Evolutionary conservation across 2,888 invertebrate genomes (phyloP), one percentile per base, ranked within the genome.

Genomic region (Oligia latruncula): DNA sequence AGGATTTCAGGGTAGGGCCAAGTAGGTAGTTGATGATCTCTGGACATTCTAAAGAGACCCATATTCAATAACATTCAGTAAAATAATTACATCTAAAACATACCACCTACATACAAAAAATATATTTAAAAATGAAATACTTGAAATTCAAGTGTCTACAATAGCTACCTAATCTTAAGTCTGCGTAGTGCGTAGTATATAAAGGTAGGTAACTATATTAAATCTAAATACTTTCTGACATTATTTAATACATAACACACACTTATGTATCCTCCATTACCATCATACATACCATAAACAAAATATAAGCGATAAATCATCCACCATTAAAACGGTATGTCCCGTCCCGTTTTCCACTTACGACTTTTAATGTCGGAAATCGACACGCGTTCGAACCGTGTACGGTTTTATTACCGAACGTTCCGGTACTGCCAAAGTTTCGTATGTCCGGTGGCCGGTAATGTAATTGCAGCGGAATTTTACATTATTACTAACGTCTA

Each of bases 391-490:
- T 74, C 73, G 71, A 66, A 67, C 86, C 78, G 80, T 83, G 83
- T 86, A 80, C 86, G 84, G 79, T 88, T 90, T 88, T 87, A 90
- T 74, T 85, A 67, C 78, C 23, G 49, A 23, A 23, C 71, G 87
- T 88, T 88, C 88, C 88, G 88, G 90, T 84, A 43, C 43, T 71
- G 73, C 75, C 88, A 13, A 81, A 78, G 86, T 84, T 82, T 80
- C 77, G 35, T 70, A 77, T 86, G 66, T 90, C 88, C 90, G 90
- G 88, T 82, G 55, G 64, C 78, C 73, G 52, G 74, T 68, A 78
- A 43, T 87, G 78, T 86, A 81, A 86, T 86, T 81, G 77, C 80
- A 81, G 43, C 4, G 83, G 66, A 78, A 78, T 80, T 78, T 85
- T 58, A 73, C 67, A 67, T 81, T 87, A 81, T 49, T 83, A 77